phyloP scores from a whole-genome alignment of 1,140 invertebrate species.

The Aethina tumida region DNA sequence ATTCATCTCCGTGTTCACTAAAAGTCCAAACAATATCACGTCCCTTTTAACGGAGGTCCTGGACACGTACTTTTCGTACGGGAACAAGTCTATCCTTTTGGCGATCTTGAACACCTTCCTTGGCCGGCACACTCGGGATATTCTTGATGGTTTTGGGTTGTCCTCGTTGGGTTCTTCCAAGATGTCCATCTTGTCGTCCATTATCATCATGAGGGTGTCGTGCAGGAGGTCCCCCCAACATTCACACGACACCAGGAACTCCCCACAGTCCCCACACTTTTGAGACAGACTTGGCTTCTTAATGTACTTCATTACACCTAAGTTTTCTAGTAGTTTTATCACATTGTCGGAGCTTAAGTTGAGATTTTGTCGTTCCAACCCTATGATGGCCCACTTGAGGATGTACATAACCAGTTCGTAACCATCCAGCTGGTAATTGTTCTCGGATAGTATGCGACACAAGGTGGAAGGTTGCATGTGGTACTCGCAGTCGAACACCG shows the following conservation, averaged over 20 bases:
- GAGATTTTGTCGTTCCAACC: slow-evolving; percentile 37
- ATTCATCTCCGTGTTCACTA: slow-evolving; percentile 19
- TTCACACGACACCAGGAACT: slow-evolving; percentile 8
- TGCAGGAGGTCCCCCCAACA: slow-evolving; percentile 12
- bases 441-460: slow-evolving; percentile 37
- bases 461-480: slow-evolving; percentile 38
- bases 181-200: slow-evolving; percentile 7
- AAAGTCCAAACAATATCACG: slow-evolving; percentile 18
- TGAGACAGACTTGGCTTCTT: slow-evolving; percentile 11
- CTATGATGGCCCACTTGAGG: slow-evolving; percentile 40
- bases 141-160: slow-evolving; percentile 11
- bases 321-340: slow-evolving; percentile 35
- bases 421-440: slow-evolving; percentile 38
- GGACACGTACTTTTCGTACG: slow-evolving; percentile 13
- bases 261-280: slow-evolving; percentile 14
- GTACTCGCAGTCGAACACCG: slow-evolving; percentile 37
- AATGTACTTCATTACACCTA: slow-evolving; percentile 22
- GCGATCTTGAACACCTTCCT: slow-evolving; percentile 23
- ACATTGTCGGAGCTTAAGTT: slow-evolving; percentile 33
- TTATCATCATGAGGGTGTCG: slow-evolving; percentile 11
- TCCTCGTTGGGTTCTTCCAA: background rate
- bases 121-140: slow-evolving; percentile 16
- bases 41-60: slow-evolving; percentile 14
- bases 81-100: slow-evolving; percentile 16
- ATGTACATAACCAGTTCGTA: slow-evolving; percentile 38